phyloP scores from a whole-genome alignment of 2,797 vertebrate genomes.

The Crax fasciolata region DNA sequence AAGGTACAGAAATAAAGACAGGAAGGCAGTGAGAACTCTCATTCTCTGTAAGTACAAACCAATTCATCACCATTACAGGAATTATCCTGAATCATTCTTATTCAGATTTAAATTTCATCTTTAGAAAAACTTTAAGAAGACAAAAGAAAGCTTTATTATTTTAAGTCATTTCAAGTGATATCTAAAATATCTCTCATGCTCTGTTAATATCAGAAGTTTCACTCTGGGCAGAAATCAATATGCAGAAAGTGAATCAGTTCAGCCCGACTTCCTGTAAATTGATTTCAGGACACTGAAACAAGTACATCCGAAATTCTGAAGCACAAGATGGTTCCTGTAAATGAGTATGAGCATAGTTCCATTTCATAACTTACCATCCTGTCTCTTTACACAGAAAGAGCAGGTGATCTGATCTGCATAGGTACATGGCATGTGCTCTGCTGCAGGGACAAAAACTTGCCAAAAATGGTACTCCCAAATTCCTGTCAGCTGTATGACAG shows the following conservation, averaged over 20 bases:
- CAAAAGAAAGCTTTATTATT: neutral
- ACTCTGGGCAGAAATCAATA: conserved; percentile 71
- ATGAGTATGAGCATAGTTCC: neutral
- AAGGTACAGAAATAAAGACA: neutral
- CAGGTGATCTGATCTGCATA: neutral
- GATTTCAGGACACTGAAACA: conserved; percentile 69
- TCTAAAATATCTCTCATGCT: conserved; percentile 11
- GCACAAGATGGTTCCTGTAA: conserved; percentile 74
- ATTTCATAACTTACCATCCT: neutral
- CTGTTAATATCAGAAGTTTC: conserved; percentile 71
- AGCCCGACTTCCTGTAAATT: conserved; percentile 71
- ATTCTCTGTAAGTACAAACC: neutral
- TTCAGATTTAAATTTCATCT: neutral
- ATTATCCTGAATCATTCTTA: neutral
- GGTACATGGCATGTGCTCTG: no score
- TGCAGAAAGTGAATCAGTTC: conserved; percentile 70
- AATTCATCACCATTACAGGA: neutral
- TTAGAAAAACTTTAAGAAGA: neutral
- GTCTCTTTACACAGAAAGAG: neutral
- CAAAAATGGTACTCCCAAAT: neutral
- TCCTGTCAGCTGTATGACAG: neutral
- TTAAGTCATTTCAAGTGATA: neutral
- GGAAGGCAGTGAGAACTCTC: neutral
- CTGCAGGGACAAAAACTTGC: neutral
- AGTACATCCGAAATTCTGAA: conserved; percentile 56